Evolutionary conservation across 2,113 vertebrate genomes (phyloP).

Genomic region (Pteronura brasiliensis): DNA sequence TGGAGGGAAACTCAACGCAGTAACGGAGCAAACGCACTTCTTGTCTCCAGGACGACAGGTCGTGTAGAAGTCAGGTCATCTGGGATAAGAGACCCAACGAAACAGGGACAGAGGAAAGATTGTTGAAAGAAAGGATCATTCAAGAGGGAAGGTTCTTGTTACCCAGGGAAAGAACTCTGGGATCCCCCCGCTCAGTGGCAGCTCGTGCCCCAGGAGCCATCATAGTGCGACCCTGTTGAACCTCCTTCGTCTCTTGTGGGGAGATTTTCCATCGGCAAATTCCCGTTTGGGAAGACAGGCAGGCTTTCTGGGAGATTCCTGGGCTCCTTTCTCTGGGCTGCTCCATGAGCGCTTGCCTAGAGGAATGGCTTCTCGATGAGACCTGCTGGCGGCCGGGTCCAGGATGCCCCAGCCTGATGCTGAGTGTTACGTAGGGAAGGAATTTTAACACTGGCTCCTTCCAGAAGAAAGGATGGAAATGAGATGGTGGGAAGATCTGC

Average conservation of each 20-base stretch:
- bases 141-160: neutral
- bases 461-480: neutral
- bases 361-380: neutral
- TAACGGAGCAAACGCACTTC: fast-evolving
- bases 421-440: neutral
- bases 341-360: neutral
- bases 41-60: neutral
- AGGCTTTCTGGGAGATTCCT: neutral
- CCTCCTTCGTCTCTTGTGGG: neutral
- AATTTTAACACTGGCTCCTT: neutral
- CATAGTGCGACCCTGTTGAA: fast-evolving
- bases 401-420: neutral
- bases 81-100: slow-evolving; percentile 11
- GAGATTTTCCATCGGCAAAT: neutral
- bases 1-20: neutral
- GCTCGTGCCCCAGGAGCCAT: neutral
- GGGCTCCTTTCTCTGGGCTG: neutral
- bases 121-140: slow-evolving; percentile 47
- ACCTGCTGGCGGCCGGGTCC: neutral
- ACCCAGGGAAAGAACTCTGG: slow-evolving; percentile 44
- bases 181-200: neutral
- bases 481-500: neutral
- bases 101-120: neutral
- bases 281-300: fast-evolving
- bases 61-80: slow-evolving; percentile 39